phyloP scores from a whole-genome alignment of 2,113 vertebrate genomes.

The Hystrix cristata region DNA sequence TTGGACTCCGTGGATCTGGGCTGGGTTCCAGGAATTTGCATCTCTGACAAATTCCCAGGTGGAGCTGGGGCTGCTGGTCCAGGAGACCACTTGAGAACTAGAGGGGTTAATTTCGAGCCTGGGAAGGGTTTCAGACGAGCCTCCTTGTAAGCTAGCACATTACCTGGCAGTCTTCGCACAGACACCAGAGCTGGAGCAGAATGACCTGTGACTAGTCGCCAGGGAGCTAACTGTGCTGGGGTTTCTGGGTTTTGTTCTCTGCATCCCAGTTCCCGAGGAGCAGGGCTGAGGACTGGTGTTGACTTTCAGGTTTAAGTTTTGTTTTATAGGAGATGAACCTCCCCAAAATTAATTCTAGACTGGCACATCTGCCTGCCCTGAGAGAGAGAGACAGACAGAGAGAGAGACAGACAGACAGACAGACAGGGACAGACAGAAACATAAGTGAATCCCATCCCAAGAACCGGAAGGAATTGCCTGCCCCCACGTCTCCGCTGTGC shows the following conservation, averaged over 20 bases:
- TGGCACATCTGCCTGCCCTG: not conserved
- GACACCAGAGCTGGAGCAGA: not conserved
- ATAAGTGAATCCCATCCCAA: not conserved
- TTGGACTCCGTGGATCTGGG: not conserved
- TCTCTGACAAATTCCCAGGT: not conserved
- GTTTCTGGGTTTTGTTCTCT: not conserved
- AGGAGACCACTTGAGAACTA: conserved; percentile 12
- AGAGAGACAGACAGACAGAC: fast-evolving
- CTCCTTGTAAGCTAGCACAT: not conserved
- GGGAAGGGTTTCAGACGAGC: not conserved
- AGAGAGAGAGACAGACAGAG: not conserved
- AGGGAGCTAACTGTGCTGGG: not conserved
- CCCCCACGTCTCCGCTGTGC: not conserved
- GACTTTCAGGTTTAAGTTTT: not conserved
- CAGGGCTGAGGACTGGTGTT: not conserved
- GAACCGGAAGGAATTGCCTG: not conserved
- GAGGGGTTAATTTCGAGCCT: not conserved
- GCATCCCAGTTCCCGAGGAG: fast-evolving
- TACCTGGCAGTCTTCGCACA: not conserved
- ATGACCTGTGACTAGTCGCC: not conserved
- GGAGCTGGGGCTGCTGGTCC: not conserved
- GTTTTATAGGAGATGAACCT: not conserved
- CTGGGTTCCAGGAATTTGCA: not conserved
- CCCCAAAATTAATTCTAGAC: not conserved
- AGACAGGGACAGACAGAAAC: fast-evolving